phyloP scores from a whole-genome alignment of 2,113 vertebrate species.

The Stigmatopora nigra region DNA sequence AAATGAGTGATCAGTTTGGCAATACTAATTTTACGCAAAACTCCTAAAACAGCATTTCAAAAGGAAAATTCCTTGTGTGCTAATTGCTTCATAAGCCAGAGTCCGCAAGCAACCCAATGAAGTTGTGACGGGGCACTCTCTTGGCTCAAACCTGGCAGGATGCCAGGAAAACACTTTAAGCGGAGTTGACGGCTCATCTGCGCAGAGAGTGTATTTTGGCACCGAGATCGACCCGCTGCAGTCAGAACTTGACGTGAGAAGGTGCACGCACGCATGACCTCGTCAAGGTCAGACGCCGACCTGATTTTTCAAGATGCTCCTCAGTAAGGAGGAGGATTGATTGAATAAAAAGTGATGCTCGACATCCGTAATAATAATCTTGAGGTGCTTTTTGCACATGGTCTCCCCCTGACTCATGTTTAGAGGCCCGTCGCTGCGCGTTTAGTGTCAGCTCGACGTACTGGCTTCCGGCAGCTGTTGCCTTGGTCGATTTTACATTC shows the following conservation, averaged over 20 bases:
- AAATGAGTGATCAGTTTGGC: too few species aligned
- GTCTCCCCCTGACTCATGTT: background rate
- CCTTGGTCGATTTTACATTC: constrained; percentile 55
- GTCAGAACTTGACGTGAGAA: constrained; percentile 2
- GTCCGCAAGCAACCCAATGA: background rate
- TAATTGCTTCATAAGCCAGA: background rate
- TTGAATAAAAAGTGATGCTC: background rate
- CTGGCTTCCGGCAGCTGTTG: constrained; percentile 60
- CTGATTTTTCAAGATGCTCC: constrained; percentile 1
- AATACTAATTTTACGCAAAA: too few species aligned
- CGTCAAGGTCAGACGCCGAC: background rate
- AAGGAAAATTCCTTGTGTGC: too few species aligned
- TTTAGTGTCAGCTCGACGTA: background rate
- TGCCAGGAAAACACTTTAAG: constrained; percentile 4
- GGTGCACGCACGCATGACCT: background rate
- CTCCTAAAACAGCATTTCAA: too few species aligned
- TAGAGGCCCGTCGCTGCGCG: background rate
- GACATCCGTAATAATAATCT: background rate
- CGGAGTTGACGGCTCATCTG: constrained; percentile 6
- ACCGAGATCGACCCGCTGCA: background rate
- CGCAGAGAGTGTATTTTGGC: constrained; percentile 9
- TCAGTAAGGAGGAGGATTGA: background rate
- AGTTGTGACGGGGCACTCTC: background rate
- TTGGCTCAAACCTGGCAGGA: background rate
- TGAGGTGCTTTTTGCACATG: background rate